phyloP scores from a whole-genome alignment of 2,888 invertebrate genomes.

The Camptogramma bilineatum region DNA sequence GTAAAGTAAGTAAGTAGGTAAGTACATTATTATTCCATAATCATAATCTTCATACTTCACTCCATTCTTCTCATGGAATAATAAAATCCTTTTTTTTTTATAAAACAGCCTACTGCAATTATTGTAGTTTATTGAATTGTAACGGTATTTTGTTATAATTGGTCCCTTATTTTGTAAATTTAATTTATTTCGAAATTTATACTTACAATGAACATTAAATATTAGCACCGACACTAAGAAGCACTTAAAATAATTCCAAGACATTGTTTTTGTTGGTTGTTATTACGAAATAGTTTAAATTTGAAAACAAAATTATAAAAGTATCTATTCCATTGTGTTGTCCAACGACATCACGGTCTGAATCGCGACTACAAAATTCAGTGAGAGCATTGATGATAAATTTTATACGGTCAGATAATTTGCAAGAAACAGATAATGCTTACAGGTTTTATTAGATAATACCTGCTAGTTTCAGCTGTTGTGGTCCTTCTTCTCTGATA shows the following conservation, averaged over 20 bases:
- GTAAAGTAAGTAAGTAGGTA: no score
- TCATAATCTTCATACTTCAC: no score
- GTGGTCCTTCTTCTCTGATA: constrained; percentile 2
- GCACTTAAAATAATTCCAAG: constrained; percentile 24
- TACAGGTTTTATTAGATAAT: not conserved
- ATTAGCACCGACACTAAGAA: constrained; percentile 20
- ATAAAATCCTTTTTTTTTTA: no score
- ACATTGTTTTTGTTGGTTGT: constrained; percentile 11
- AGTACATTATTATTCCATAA: no score
- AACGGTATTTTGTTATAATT: no score
- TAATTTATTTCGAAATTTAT: not conserved
- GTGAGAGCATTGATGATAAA: constrained; percentile 44
- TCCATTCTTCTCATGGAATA: no score
- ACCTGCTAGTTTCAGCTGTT: not conserved
- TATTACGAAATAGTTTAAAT: not conserved
- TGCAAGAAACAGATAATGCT: constrained; percentile 40
- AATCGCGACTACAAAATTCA: constrained; percentile 43
- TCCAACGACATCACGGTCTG: constrained; percentile 30
- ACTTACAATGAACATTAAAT: constrained; percentile 25
- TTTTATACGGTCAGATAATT: constrained; percentile 50
- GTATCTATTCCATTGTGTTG: constrained; percentile 12
- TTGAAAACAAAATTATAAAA: not conserved
- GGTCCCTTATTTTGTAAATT: no score
- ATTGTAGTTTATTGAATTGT: no score
- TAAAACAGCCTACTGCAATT: no score